Evolutionary conservation across 2,113 vertebrate species (phyloP).

Genomic region (Poeciliopsis turrubarensis): DNA sequence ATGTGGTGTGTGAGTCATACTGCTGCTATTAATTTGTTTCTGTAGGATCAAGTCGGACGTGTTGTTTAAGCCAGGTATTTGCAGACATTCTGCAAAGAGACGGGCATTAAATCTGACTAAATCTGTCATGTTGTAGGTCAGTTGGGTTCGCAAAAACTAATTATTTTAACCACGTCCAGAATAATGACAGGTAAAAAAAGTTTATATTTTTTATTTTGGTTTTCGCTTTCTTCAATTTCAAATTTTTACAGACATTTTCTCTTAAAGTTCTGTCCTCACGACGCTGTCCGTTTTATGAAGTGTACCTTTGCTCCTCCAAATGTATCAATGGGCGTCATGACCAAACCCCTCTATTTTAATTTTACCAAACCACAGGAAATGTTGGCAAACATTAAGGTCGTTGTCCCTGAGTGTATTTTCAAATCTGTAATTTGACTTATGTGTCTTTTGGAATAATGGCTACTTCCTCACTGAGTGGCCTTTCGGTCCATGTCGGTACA

Average conservation of each 20-base stretch:
- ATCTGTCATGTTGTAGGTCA: too few relatives aligned
- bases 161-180: too few relatives aligned
- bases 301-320: neutral
- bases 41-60: neutral
- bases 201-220: too few relatives aligned
- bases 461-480: too few relatives aligned
- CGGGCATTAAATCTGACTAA: neutral
- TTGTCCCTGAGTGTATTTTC: neutral
- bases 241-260: neutral
- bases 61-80: neutral
- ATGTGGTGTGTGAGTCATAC: constrained; percentile 11
- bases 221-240: too few relatives aligned
- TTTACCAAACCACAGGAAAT: neutral
- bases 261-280: neutral
- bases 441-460: too few relatives aligned
- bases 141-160: too few relatives aligned
- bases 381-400: neutral
- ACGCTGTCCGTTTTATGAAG: neutral
- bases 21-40: constrained; percentile 10
- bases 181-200: too few relatives aligned
- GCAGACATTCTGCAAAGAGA: neutral
- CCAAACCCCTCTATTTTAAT: neutral
- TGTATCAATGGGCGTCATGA: neutral
- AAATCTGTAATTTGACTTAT: neutral
- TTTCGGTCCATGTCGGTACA: neutral